Conservation (phyloP, 2,888 invertebrate genomes). For the Drosophila vallismaia region DNA sequence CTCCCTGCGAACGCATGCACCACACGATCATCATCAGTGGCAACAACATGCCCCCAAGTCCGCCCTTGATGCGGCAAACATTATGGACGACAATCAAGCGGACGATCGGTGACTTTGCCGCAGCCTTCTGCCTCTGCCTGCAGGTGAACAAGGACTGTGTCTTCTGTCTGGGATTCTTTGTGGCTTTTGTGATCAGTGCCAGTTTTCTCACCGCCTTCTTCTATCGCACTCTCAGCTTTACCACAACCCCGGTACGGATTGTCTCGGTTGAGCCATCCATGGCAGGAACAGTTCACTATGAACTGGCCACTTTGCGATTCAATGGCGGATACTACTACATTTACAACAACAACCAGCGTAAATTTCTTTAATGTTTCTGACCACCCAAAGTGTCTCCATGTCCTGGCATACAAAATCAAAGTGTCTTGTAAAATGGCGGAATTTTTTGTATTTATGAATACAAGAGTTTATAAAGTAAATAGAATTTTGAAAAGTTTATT, state of each 20-base stretch:
- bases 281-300: background rate
- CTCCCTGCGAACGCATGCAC: conserved; percentile 59
- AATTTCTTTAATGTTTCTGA: conserved; percentile 8
- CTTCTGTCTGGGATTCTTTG: conserved; percentile 81
- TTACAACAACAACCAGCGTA: conserved; percentile 47
- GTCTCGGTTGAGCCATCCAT: conserved; percentile 1
- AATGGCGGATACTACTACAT: conserved; percentile 62
- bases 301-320: conserved; percentile 43
- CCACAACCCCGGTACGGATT: conserved; percentile 27
- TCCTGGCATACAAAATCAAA: background rate
- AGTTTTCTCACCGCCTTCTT: conserved; percentile 82
- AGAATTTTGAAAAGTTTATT: no score
- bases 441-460: background rate
- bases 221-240: conserved; percentile 77
- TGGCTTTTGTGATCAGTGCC: conserved; percentile 81
- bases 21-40: conserved; percentile 74
- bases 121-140: conserved; percentile 73
- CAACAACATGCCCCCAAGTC: conserved; percentile 47
- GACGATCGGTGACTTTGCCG: conserved; percentile 64
- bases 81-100: conserved; percentile 54
- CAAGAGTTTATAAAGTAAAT: no score
- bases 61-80: conserved; percentile 22
- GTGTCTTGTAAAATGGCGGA: background rate
- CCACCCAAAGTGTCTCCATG: background rate
- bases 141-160: conserved; percentile 82